A percentile compares a stretch with the other conserved stretches of the same genome.
Conservation (phyloP, 2,113 vertebrate species). For the Merops nubicus region DNA sequence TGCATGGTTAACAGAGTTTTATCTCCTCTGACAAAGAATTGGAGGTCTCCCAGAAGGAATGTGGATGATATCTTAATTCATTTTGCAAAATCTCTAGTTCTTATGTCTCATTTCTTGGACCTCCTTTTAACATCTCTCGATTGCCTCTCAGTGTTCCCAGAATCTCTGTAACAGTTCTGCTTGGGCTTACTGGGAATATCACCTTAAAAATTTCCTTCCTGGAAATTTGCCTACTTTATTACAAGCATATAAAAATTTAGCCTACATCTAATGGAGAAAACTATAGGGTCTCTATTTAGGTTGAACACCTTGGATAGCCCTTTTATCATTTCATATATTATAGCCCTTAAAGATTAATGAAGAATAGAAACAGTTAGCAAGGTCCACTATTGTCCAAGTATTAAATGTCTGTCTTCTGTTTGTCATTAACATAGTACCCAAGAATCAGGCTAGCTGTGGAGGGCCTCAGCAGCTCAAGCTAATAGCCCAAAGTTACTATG, state of each 20-base stretch:
- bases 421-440: rapidly evolving
- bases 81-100: neutral
- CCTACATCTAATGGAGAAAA: neutral
- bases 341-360: neutral
- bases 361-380: neutral
- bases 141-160: neutral
- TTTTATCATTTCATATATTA: neutral
- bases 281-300: rapidly evolving
- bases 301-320: neutral
- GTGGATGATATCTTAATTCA: neutral
- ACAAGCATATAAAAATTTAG: neutral
- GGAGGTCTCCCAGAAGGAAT: neutral
- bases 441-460: neutral
- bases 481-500: neutral
- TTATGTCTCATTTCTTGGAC: neutral
- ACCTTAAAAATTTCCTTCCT: neutral
- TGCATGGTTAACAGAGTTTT: neutral
- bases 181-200: neutral
- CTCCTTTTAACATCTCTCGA: neutral
- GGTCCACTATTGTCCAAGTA: too few species aligned
- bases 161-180: neutral
- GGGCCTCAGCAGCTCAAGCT: neutral
- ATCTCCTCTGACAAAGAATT: neutral
- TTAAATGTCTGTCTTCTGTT: neutral
- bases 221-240: neutral